Percentiles rank a stretch among this genome's conserved stretches.
These are phyloP conservation scores for Anguilla marmorata DNA, from an alignment of 2,797 vertebrate genomes.

Conservation along the genomic window DNA sequence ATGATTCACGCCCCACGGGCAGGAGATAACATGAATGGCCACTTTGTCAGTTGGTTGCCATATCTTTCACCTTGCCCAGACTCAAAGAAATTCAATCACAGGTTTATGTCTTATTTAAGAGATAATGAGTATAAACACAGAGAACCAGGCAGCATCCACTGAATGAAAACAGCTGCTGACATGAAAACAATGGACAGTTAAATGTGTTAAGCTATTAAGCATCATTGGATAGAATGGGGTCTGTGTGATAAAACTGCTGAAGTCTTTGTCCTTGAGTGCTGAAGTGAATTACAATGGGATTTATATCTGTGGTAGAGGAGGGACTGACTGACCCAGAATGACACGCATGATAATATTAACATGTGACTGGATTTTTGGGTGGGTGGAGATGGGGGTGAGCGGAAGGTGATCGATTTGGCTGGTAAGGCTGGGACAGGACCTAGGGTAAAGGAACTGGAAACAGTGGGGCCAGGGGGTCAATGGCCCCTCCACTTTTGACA, in stretches of 20 bases:
- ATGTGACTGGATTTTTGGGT: not conserved
- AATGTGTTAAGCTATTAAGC: not conserved
- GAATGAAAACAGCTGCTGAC: not conserved
- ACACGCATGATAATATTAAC: not conserved
- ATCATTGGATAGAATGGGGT: conserved; percentile 16
- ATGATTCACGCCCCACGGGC: conserved; percentile 29
- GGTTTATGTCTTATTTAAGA: conserved; percentile 22
- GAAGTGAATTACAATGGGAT: conserved; percentile 35
- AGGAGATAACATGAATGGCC: not conserved
- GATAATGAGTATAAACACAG: conserved; percentile 20
- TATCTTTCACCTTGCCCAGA: not conserved
- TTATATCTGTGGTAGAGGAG: conserved; percentile 22
- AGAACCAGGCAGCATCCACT: not conserved
- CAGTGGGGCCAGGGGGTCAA: not conserved
- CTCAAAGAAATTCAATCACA: conserved; percentile 19
- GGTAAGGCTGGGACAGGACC: not conserved
- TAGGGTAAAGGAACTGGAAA: not conserved
- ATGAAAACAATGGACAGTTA: conserved; percentile 29
- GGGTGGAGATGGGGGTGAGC: not conserved
- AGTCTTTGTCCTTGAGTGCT: conserved; percentile 27
- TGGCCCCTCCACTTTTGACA: not conserved
- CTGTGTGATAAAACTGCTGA: not conserved
- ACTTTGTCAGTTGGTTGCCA: not conserved
- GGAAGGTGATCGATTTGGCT: not conserved
- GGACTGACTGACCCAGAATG: conserved; percentile 30